These are phyloP conservation scores for Agrilus planipennis DNA, from an alignment of 1,140 invertebrate genomes.

Conservation along the genomic window DNA sequence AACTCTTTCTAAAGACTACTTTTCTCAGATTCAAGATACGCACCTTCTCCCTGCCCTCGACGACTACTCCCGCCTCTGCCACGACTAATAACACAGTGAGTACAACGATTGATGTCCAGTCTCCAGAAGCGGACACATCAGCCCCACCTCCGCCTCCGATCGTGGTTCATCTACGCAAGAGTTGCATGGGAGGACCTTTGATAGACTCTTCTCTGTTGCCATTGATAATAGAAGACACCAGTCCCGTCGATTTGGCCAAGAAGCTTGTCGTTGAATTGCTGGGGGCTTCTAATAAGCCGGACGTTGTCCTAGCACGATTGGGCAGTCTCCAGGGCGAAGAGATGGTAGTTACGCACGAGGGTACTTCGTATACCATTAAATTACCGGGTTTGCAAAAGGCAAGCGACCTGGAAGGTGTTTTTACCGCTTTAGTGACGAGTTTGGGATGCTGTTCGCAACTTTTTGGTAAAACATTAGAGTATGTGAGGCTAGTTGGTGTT, in stretches of 20 bases:
- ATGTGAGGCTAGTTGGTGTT: neutral
- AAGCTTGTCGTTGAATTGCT: slow-evolving; percentile 24
- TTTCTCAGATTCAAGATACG: slow-evolving; percentile 24
- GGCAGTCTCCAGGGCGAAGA: slow-evolving; percentile 28
- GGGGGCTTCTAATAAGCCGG: slow-evolving; percentile 24
- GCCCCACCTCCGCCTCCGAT: slow-evolving; percentile 35
- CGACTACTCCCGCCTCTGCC: slow-evolving; percentile 15
- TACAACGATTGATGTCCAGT: slow-evolving; percentile 23
- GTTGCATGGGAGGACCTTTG: slow-evolving; percentile 37
- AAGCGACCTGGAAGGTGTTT: slow-evolving; percentile 23
- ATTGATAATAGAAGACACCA: slow-evolving; percentile 32
- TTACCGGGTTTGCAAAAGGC: slow-evolving; percentile 21
- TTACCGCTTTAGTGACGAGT: slow-evolving; percentile 18
- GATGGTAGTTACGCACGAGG: slow-evolving; percentile 24
- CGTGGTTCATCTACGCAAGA: slow-evolving; percentile 33
- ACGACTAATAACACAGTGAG: too few relatives aligned
- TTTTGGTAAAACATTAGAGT: slow-evolving; percentile 20
- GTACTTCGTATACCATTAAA: slow-evolving; percentile 28
- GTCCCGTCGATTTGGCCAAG: slow-evolving; percentile 33
- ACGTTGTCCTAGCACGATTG: slow-evolving; percentile 24
- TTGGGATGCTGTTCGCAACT: slow-evolving; percentile 29
- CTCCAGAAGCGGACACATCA: slow-evolving; percentile 34
- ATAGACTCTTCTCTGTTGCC: slow-evolving; percentile 35
- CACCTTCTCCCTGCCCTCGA: slow-evolving; percentile 18
- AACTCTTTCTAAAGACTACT: slow-evolving; percentile 2